phyloP scores from a whole-genome alignment of 2,113 vertebrate genomes.

The Bufo gargarizans region DNA sequence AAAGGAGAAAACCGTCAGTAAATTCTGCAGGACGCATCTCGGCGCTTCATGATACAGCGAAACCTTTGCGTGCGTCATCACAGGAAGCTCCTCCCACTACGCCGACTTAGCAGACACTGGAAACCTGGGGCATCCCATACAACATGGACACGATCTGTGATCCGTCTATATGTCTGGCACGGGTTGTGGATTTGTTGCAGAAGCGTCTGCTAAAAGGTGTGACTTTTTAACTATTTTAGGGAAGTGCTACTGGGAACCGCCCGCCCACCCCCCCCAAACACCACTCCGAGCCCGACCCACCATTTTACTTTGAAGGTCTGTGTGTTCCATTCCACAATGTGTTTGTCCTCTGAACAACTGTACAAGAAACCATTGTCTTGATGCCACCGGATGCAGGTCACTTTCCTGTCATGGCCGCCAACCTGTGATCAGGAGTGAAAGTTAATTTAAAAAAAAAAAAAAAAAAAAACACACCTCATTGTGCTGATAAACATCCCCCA shows the following conservation, averaged over 20 bases:
- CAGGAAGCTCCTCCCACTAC: constrained; percentile 4
- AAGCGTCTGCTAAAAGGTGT: too few species aligned
- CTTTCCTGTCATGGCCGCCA: constrained; percentile 84
- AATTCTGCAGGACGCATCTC: neutral
- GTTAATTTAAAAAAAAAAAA: neutral
- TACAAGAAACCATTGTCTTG: constrained; percentile 84
- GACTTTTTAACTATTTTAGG: too few species aligned
- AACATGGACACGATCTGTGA: too few species aligned
- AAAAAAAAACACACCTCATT: too few species aligned
- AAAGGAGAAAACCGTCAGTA: constrained; percentile 19
- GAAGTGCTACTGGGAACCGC: too few species aligned
- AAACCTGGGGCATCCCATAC: too few species aligned
- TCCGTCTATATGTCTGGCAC: too few species aligned
- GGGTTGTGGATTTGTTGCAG: too few species aligned
- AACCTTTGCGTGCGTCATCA: constrained; percentile 53
- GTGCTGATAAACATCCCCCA: too few species aligned
- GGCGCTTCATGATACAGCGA: constrained; percentile 58
- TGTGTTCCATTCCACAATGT: constrained; percentile 93
- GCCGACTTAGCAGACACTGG: neutral
- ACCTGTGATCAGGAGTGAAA: constrained; percentile 69
- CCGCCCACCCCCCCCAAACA: too few species aligned
- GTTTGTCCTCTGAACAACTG: constrained; percentile 93
- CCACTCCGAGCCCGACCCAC: constrained; percentile 64
- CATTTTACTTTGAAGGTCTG: constrained; percentile 88
- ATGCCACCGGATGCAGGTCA: constrained; percentile 94